Percentiles rank a stretch among this genome's conserved stretches.
These are phyloP conservation scores for Styela clava DNA, from an alignment of 23 tunicate species.

Conservation along the genomic window DNA sequence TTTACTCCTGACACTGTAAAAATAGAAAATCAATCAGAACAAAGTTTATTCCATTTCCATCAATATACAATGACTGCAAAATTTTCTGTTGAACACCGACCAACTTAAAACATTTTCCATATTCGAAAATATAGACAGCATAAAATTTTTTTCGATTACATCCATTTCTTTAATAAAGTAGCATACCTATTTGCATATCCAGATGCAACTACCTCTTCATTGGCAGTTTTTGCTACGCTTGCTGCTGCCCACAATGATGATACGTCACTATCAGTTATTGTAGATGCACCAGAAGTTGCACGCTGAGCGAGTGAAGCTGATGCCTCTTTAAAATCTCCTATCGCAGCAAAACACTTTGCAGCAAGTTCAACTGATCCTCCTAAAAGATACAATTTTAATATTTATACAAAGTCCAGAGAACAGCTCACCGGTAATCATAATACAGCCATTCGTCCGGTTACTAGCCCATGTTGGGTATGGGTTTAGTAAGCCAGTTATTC, in stretches of 20 bases:
- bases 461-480: too few species aligned
- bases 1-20: too few species aligned
- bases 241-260: constrained; percentile 55
- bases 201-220: not conserved
- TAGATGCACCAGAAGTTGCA: constrained; percentile 37
- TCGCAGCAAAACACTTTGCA: constrained; percentile 82
- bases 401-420: not conserved
- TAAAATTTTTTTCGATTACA: too few species aligned
- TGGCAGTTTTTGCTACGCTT: constrained; percentile 27
- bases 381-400: not conserved
- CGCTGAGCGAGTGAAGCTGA: constrained; percentile 47
- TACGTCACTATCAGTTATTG: constrained; percentile 45
- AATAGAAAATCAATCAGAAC: too few species aligned
- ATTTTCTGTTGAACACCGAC: too few species aligned
- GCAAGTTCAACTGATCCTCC: constrained; percentile 78
- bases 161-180: too few species aligned
- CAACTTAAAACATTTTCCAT: too few species aligned
- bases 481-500: too few species aligned
- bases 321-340: constrained; percentile 45
- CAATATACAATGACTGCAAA: too few species aligned
- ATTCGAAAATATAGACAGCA: too few species aligned
- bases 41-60: too few species aligned
- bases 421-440: not conserved
- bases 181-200: constrained; percentile 28
- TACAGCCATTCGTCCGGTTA: not conserved